Conservation (phyloP, 53 echinoderm and acorn worm genomes). For the Echinometra lucunter region DNA sequence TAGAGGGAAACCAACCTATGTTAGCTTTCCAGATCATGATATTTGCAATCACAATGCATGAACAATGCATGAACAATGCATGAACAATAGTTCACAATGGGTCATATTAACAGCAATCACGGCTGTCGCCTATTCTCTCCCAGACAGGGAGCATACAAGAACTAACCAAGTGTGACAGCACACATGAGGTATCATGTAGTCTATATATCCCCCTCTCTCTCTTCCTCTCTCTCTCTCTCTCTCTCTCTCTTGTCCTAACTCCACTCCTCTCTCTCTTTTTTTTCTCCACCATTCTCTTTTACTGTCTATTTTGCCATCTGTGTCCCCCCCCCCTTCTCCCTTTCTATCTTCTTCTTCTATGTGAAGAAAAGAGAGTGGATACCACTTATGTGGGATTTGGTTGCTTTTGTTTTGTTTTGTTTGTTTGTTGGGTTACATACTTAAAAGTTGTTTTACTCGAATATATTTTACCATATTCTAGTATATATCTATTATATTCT, state of each 20-base stretch:
- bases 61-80: not conserved
- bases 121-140: not conserved
- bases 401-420: too few species aligned
- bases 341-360: too few species aligned
- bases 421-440: too few species aligned
- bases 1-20: not conserved
- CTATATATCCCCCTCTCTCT: not conserved
- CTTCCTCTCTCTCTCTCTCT: not conserved
- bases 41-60: not conserved
- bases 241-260: not conserved
- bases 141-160: constrained; percentile 16
- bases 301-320: not conserved
- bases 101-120: constrained; percentile 25
- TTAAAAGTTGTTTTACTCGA: too few species aligned
- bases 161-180: constrained; percentile 12
- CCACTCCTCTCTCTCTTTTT: not conserved
- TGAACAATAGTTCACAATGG: constrained; percentile 19
- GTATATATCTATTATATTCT: too few species aligned
- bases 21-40: constrained; percentile 44
- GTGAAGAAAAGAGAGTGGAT: too few species aligned
- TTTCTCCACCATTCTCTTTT: not conserved
- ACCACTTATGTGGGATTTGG: too few species aligned
- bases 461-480: too few species aligned
- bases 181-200: not conserved
- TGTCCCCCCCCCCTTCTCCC: not conserved